Conservation (phyloP, 1,140 invertebrate genomes). For the Ditylenchus dipsaci region DNA sequence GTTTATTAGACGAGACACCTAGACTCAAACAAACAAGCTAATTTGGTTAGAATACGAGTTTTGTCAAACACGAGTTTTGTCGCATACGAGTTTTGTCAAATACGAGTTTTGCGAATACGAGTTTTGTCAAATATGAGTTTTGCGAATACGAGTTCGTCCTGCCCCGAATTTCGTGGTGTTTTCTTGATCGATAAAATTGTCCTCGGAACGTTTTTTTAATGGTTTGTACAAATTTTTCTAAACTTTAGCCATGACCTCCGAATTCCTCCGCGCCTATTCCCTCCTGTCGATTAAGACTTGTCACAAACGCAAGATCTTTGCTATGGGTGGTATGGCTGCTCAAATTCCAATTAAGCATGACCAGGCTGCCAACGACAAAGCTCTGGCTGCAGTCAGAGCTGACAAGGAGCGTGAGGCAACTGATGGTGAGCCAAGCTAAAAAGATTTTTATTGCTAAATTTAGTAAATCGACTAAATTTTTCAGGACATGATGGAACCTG, state of each 20-base stretch:
- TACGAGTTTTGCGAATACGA: no score
- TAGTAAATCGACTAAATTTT: slow-evolving; percentile 21
- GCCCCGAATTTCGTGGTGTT: no score
- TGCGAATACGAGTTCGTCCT: no score
- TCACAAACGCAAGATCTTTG: slow-evolving; percentile 66
- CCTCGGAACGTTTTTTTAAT: no score
- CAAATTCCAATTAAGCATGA: slow-evolving; percentile 61
- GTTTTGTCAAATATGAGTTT: no score
- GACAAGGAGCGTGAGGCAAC: slow-evolving; percentile 59
- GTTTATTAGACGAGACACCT: no score
- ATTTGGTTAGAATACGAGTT: no score
- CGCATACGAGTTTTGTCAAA: no score
- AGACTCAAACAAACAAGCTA: no score
- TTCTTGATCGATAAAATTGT: no score
- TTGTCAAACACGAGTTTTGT: no score
- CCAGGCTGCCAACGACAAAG: slow-evolving; percentile 46
- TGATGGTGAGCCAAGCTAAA: slow-evolving; percentile 32
- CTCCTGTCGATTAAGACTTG: slow-evolving; percentile 66
- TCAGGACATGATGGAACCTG: slow-evolving; percentile 67
- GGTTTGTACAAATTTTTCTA: not conserved
- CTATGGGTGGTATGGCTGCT: slow-evolving; percentile 71
- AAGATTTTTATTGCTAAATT: not conserved
- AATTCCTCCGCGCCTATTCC: slow-evolving; percentile 68
- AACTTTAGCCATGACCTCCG: slow-evolving; percentile 63
- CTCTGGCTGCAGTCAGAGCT: slow-evolving; percentile 48